Evolutionary conservation across 1,140 invertebrate species (phyloP).

Genomic region (Heliconius congener): DNA sequence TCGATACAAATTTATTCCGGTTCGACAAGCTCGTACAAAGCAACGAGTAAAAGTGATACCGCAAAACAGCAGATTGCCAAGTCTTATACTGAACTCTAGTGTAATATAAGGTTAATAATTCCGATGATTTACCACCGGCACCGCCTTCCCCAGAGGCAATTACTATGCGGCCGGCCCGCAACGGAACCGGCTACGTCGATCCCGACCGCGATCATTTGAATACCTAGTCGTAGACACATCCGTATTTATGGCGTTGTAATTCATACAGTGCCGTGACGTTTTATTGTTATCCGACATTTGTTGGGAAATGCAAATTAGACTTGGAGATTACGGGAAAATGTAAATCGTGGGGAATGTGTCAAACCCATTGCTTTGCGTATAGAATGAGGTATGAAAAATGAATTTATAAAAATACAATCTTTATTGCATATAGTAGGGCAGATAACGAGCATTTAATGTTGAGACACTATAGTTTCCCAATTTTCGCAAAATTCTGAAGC

Average conservation of each 20-base stretch:
- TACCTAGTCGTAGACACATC: conserved; percentile 68
- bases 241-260: conserved; percentile 70
- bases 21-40: conserved; percentile 60
- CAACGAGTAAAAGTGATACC: conserved; percentile 67
- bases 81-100: conserved; percentile 56
- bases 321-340: conserved; percentile 37
- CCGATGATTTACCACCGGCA: conserved; percentile 70
- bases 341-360: conserved; percentile 24
- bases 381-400: not conserved
- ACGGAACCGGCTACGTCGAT: conserved; percentile 72
- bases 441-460: too few species aligned
- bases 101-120: conserved; percentile 76
- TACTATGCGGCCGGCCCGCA: conserved; percentile 68
- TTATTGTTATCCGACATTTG: conserved; percentile 63
- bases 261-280: conserved; percentile 65
- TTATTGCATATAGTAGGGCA: too few species aligned
- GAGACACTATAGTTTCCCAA: too few species aligned
- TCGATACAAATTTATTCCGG: conserved; percentile 59
- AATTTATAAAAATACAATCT: too few species aligned
- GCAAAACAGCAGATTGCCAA: conserved; percentile 70
- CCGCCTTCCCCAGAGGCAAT: conserved; percentile 67
- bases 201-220: conserved; percentile 74
- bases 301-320: conserved; percentile 60
- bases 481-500: too few species aligned
- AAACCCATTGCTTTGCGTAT: conserved; percentile 9